These are phyloP conservation scores for Lagopus muta DNA, from an alignment of 2,113 vertebrate genomes.

Conservation along the genomic window DNA sequence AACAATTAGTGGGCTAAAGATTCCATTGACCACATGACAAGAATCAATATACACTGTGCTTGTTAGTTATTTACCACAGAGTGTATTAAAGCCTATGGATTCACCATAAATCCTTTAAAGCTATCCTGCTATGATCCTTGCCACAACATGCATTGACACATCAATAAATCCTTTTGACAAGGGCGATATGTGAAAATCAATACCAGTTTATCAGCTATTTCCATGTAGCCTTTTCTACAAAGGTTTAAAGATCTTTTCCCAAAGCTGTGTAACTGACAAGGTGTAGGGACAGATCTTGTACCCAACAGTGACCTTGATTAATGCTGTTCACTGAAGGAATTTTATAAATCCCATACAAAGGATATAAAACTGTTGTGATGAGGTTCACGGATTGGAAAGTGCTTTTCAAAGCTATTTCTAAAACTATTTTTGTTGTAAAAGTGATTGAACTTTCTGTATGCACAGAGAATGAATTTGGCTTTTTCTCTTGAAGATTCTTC, in stretches of 20 bases:
- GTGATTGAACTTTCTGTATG: neutral
- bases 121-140: constrained; percentile 80
- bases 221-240: constrained; percentile 76
- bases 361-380: neutral
- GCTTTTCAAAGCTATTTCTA: neutral
- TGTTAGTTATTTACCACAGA: constrained; percentile 87
- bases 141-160: constrained; percentile 82
- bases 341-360: constrained; percentile 31
- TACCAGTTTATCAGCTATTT: constrained; percentile 87
- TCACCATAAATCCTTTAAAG: constrained; percentile 86
- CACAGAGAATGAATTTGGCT: neutral
- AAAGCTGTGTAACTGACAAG: constrained; percentile 67
- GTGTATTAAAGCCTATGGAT: constrained; percentile 88
- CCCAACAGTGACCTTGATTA: constrained; percentile 64
- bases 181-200: constrained; percentile 91
- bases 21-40: constrained; percentile 82
- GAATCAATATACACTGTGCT: constrained; percentile 75
- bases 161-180: constrained; percentile 94
- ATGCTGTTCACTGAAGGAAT: constrained; percentile 46
- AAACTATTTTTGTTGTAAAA: neutral
- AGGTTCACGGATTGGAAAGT: neutral
- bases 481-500: neutral
- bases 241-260: constrained; percentile 78
- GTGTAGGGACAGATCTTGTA: constrained; percentile 73
- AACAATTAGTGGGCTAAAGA: constrained; percentile 85